Evolutionary conservation across 53 echinoderm and acorn worm genomes (phyloP), one percentile per base, ranked within the genome.

Genomic region (Mesocentrotus franciscanus): DNA sequence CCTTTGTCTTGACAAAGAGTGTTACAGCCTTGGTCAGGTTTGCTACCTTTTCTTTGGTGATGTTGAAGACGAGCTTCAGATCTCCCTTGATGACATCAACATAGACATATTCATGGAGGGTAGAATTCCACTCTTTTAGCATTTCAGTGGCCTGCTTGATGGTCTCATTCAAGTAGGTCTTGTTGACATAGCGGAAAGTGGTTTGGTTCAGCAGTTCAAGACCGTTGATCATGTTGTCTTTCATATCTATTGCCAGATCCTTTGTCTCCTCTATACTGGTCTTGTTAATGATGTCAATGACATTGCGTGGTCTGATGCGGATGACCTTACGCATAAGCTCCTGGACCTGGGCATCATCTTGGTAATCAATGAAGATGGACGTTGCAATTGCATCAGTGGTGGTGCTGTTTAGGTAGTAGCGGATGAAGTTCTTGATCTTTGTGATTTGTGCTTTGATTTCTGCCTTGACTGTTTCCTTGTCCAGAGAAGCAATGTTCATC

Each of bases 61-160:
- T 57, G 64, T 95, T 93, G 10, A 78, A n/a, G 7, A 96, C 76
- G 0, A 92, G 76, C 78, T 75, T 36, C 26, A 96, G 24, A 64
- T 95, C 93, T 20, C 55, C 95, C 57, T 96, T 95, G 84, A 96
- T 93, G 20, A 95, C 76, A 90, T 95, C 93, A 30, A 96, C 83
- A 22, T 96, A 93, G 62, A 96, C 93, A 32, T 90, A 93, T 49
- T 95, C 64, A 55, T 93, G 95, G 20, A 96, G 70, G 70, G 95
- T 96, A 26, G 95, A 78, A 74, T 96, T 96, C 95, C 93, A 95
- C 18, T 57, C 95, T 29, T 79, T 85, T 0, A 95, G 42, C 36
- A 94, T 94, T 42, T 66, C 85, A 85, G 68, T 42, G 27, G 55
- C 85, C 16, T 79, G 57, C 7, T 60, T 58, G 81, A 18, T 30